Evolutionary conservation across 2,888 invertebrate genomes (phyloP).

Genomic region (Lasioglossum oenotherae): DNA sequence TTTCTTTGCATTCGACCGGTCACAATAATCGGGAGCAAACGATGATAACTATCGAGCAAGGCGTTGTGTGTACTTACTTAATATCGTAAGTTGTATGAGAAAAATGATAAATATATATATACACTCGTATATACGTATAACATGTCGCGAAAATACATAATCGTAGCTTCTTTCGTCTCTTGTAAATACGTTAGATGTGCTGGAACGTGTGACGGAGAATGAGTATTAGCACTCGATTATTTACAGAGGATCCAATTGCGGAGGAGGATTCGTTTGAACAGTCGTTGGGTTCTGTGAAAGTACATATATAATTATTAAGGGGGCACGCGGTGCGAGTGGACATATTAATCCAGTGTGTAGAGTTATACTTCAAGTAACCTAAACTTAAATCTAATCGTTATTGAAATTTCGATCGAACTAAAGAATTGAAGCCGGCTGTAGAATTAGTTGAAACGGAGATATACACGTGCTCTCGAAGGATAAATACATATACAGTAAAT

Average conservation of each 20-base stretch:
- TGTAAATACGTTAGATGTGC: slow-evolving; percentile 74
- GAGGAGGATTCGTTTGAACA: not conserved
- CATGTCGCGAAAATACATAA: slow-evolving; percentile 63
- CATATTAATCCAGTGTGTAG: not conserved
- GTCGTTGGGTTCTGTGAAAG: too few relatives aligned
- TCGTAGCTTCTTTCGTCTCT: slow-evolving; percentile 75
- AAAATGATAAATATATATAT: slow-evolving; percentile 47
- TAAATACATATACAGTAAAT: not conserved
- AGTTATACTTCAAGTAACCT: not conserved
- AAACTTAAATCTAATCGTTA: not conserved
- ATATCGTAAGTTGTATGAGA: not conserved
- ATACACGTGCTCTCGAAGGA: not conserved
- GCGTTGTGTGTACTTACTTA: slow-evolving; percentile 46
- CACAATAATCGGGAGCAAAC: slow-evolving; percentile 1
- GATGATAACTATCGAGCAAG: slow-evolving; percentile 64
- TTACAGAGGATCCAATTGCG: not conserved
- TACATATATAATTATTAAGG: not conserved
- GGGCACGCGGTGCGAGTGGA: not conserved
- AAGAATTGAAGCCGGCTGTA: not conserved
- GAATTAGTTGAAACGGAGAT: not conserved
- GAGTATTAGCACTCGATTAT: slow-evolving; percentile 13
- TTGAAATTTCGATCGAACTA: not conserved
- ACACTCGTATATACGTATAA: slow-evolving; percentile 54
- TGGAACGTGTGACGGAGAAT: slow-evolving; percentile 20
- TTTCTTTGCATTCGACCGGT: slow-evolving; percentile 11